Conservation (phyloP, 2,797 vertebrate species). For the Pitangus sulphuratus region DNA sequence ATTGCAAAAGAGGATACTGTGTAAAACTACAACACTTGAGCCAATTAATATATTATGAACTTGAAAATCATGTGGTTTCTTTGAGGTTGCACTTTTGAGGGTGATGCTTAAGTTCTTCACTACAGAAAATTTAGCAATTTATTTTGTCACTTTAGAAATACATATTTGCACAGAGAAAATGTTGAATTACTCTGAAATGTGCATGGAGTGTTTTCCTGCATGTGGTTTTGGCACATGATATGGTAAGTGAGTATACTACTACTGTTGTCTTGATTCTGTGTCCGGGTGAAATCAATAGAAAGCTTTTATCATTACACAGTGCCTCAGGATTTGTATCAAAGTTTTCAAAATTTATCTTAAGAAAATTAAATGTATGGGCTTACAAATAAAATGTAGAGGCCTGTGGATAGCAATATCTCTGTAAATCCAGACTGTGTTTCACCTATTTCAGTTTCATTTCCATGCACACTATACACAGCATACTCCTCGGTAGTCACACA, state of each 20-base stretch:
- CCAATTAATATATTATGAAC: neutral
- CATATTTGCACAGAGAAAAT: neutral
- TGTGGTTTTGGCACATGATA: neutral
- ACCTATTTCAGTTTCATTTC: neutral
- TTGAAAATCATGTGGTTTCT: neutral
- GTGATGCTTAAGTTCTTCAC: neutral
- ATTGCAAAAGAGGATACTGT: neutral
- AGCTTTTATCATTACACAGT: neutral
- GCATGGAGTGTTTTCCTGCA: neutral
- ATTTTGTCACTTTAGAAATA: neutral
- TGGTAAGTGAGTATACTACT: neutral
- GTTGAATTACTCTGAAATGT: neutral
- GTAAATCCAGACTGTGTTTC: neutral
- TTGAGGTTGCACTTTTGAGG: neutral
- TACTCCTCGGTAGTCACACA: neutral
- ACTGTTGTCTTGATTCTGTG: neutral
- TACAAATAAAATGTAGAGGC: neutral
- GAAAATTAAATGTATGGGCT: neutral
- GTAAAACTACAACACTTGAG: neutral
- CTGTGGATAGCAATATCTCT: neutral
- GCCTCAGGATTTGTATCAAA: neutral
- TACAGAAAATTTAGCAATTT: neutral
- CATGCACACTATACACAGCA: accelerated
- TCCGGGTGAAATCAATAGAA: neutral
- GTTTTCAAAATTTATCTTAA: neutral